Conservation (phyloP, 2,113 vertebrate species). For the Poecile atricapillus region DNA sequence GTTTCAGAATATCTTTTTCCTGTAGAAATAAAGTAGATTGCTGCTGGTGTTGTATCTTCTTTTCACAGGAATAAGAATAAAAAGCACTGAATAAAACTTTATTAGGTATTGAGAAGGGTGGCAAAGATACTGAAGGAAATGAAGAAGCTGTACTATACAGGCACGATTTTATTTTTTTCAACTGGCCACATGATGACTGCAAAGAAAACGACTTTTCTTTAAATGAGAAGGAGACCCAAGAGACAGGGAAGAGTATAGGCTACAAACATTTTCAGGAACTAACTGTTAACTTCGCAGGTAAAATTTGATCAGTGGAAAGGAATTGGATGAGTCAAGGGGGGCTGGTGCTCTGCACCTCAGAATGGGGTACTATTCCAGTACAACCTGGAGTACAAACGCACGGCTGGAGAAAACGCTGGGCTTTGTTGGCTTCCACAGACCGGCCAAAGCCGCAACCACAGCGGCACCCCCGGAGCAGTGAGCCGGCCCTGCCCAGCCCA, state of each 20-base stretch:
- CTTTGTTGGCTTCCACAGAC: background rate
- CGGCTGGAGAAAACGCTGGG: fast-evolving
- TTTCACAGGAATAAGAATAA: background rate
- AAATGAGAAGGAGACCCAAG: background rate
- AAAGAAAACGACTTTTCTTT: background rate
- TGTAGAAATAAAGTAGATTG: background rate
- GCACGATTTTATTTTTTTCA: background rate
- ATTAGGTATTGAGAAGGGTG: background rate
- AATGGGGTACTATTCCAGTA: too few relatives aligned
- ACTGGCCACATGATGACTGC: background rate
- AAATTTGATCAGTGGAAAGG: background rate
- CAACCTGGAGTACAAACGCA: fast-evolving
- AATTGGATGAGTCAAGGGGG: fast-evolving
- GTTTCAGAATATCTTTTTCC: background rate
- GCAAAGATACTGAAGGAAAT: background rate
- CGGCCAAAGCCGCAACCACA: too few relatives aligned
- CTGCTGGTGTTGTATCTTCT: background rate
- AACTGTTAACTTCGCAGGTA: background rate
- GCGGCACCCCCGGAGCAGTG: fast-evolving
- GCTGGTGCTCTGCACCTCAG: background rate
- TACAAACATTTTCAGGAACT: background rate
- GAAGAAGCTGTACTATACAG: fast-evolving
- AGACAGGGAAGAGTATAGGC: background rate
- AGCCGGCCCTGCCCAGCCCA: fast-evolving
- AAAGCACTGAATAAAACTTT: background rate